phyloP scores from a whole-genome alignment of 2,113 vertebrate species.

The Perca fluviatilis region DNA sequence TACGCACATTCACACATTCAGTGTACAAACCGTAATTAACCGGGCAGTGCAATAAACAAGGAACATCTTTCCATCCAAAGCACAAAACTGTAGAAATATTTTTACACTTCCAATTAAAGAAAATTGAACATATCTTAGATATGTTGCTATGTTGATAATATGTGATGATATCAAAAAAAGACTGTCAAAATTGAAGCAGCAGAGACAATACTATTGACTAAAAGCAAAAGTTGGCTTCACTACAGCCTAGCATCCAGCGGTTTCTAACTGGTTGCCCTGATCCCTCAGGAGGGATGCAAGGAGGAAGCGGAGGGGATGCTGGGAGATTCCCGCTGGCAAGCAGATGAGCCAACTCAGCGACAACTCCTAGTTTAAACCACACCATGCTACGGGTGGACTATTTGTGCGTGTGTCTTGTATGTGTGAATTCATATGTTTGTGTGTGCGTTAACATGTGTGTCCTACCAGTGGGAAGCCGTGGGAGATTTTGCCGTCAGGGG shows the following conservation, averaged over 20 bases:
- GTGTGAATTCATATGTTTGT: constrained; percentile 14
- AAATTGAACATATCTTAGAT: not conserved
- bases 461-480: constrained; percentile 96
- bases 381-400: constrained; percentile 30
- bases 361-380: constrained; percentile 49
- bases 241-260: constrained; percentile 31
- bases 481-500: constrained; percentile 96
- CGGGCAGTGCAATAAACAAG: not conserved
- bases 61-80: not conserved
- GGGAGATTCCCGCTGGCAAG: constrained; percentile 63
- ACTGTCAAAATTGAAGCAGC: no score
- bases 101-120: not conserved
- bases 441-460: not conserved
- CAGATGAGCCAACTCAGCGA: constrained; percentile 59
- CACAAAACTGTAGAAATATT: not conserved
- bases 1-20: not conserved
- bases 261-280: constrained; percentile 38
- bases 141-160: no score
- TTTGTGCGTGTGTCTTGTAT: constrained; percentile 21
- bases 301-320: constrained; percentile 52
- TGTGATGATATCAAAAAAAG: no score
- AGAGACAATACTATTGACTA: not conserved
- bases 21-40: not conserved
- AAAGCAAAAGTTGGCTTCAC: constrained; percentile 1
- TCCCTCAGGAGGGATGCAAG: constrained; percentile 54